Conservation (phyloP, 2,888 invertebrate species). For the Lamproptera curius region DNA sequence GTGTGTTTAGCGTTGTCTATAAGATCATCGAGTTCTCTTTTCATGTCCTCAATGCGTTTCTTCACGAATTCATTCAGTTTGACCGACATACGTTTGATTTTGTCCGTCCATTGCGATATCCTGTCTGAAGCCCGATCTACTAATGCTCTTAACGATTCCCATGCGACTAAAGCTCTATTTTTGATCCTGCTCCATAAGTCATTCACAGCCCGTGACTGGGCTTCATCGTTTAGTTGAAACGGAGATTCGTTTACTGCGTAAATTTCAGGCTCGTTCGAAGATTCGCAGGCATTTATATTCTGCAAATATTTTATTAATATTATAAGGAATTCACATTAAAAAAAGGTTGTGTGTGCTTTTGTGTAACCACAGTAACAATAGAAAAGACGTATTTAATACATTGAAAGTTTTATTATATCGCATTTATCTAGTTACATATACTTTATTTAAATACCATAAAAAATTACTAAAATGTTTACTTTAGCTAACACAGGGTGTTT, state of each 20-base stretch:
- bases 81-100: slow-evolving; percentile 34
- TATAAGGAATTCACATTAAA: too few relatives aligned
- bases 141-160: slow-evolving; percentile 38
- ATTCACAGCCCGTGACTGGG: slow-evolving; percentile 9
- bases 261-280: not conserved
- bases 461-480: too few relatives aligned
- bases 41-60: slow-evolving; percentile 32
- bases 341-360: too few relatives aligned
- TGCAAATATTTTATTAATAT: not conserved
- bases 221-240: not conserved
- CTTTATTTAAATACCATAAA: too few relatives aligned
- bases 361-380: too few relatives aligned
- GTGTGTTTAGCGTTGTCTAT: slow-evolving; percentile 32
- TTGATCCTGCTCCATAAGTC: slow-evolving; percentile 40
- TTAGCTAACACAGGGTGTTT: too few relatives aligned
- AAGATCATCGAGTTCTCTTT: slow-evolving; percentile 28
- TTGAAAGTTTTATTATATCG: too few relatives aligned
- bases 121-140: slow-evolving; percentile 36
- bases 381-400: too few relatives aligned
- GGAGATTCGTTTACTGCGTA: not conserved
- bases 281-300: not conserved
- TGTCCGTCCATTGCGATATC: slow-evolving; percentile 33
- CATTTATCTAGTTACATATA: too few relatives aligned
- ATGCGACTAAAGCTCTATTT: slow-evolving; percentile 34
- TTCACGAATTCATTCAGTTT: slow-evolving; percentile 30